Base-by-base conservation (phyloP, 92 coral and sea anemone genomes). In the Micromussa lordhowensis region DNA sequence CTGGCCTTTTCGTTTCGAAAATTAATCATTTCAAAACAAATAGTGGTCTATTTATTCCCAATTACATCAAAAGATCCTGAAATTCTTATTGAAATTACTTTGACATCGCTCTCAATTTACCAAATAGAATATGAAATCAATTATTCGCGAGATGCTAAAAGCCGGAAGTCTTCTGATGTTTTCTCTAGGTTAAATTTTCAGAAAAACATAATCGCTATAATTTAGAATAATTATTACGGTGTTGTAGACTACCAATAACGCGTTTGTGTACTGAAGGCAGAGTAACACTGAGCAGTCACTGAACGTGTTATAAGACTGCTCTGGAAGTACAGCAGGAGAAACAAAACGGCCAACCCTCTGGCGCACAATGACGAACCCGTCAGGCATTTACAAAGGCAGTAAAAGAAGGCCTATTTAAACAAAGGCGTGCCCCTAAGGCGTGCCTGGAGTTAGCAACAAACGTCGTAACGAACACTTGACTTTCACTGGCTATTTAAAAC, bases 41-140 rank as follows among this genome's bases (percentile, higher is more conserved):
- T 32, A 73, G 55, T 54, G 38, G 72, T 84, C 71, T 74, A 75
- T 84, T 84, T 74, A 84, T 44, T 70, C 31, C 55, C 58, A 26
- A 75, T 73, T 73, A 84, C 57, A 38, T 40, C 49, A 51, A 55
- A 84, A 73, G 35, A 51, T 5, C 32, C 55, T 26, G 88, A 75
- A 3, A 55, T 71, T 34, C 72, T 49, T 51, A 74, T 26, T 35
- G 71, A 59, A 36, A 59, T 84, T 34, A 34, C 70, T 74, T 73
- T 73, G 32, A 2, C 73, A 68, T 13, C 17, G 48, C 32, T 30
- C 17, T 28, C 32, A 44, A 44, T 34, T 35, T 21, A 34, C 21
- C 36, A 35, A 72, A 0, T 8, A 24, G 54, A 64, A 26, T 15
- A 79, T 61, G 59, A 82, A 59, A 68, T 16, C 38, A 44, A 16